Conservation (phyloP, 2,113 vertebrate genomes). For the Perognathus longimembris region DNA sequence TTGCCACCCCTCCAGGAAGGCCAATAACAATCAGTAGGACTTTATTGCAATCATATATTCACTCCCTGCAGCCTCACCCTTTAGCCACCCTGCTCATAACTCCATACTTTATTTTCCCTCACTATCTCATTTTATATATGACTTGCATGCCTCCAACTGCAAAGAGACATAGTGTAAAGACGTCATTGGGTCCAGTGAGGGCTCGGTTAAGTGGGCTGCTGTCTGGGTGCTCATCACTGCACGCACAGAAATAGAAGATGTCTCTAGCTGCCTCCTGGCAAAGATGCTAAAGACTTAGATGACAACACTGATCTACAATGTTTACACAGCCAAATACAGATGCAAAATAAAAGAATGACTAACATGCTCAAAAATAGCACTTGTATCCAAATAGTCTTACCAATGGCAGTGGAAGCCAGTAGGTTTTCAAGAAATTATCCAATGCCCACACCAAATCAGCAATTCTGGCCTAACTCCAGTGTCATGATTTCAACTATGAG, state of each 20-base stretch:
- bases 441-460: background rate
- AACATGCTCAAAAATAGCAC: background rate
- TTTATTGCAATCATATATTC: background rate
- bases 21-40: background rate
- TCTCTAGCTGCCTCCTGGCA: background rate
- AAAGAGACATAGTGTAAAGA: background rate
- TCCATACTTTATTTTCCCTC: background rate
- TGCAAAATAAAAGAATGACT: background rate
- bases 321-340: constrained; percentile 29
- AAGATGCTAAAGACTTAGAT: constrained; percentile 13
- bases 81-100: background rate
- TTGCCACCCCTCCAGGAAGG: background rate
- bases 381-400: background rate
- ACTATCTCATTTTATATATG: background rate
- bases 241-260: background rate
- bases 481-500: background rate
- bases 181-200: background rate
- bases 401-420: background rate
- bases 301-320: background rate
- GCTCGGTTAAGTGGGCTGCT: background rate
- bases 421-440: background rate
- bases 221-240: background rate
- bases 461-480: background rate
- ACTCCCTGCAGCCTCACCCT: background rate
- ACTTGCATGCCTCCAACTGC: background rate